phyloP scores from a whole-genome alignment of 1,140 invertebrate genomes.

The Bombus terrestris region DNA sequence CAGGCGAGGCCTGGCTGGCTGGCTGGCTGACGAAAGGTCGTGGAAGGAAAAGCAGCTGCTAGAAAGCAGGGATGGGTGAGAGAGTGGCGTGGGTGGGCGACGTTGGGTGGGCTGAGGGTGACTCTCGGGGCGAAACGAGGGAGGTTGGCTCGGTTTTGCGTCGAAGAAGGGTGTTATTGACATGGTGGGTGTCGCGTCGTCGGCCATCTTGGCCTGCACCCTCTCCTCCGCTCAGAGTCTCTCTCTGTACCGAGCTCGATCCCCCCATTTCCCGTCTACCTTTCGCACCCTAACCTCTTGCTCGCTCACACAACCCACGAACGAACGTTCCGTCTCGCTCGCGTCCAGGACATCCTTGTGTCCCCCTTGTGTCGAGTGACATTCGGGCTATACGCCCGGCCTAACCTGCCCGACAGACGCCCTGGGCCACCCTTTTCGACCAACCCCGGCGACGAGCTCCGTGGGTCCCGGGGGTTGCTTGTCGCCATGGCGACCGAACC shows the following conservation, averaged over 20 bases:
- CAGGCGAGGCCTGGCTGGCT: not conserved
- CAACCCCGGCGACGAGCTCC: conserved; percentile 70
- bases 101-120: conserved; percentile 30
- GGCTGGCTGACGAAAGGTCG: conserved; percentile 50
- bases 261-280: conserved; percentile 1
- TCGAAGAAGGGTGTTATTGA: conserved; percentile 72
- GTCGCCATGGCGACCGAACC: conserved; percentile 69
- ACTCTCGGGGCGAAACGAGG: conserved; percentile 31
- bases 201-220: conserved; percentile 68
- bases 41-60: conserved; percentile 45
- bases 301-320: not conserved
- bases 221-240: conserved; percentile 58
- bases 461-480: conserved; percentile 71
- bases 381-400: conserved; percentile 65
- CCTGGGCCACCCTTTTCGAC: conserved; percentile 71
- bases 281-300: conserved; percentile 2
- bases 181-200: conserved; percentile 71
- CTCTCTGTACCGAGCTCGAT: conserved; percentile 24
- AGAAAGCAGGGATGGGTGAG: conserved; percentile 10
- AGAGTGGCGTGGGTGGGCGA: conserved; percentile 3
- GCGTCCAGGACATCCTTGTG: conserved; percentile 69
- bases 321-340: conserved; percentile 37
- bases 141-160: conserved; percentile 66
- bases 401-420: conserved; percentile 68
- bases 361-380: conserved; percentile 71